Base-by-base conservation (phyloP, 2,113 vertebrate species). In the Aphyosemion australe region DNA sequence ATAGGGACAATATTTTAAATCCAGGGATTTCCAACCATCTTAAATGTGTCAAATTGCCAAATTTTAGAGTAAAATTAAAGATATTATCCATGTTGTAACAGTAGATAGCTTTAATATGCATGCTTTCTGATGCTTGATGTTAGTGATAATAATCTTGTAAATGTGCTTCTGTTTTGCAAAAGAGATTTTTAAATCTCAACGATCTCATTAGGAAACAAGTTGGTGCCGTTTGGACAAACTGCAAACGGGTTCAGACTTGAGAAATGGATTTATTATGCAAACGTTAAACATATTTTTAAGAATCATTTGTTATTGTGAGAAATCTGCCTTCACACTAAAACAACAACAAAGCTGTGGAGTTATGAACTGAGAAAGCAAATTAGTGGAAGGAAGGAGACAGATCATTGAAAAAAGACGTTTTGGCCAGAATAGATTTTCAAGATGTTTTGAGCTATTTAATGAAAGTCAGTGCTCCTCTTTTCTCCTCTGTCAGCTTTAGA, bases 311-410 rank as follows among this genome's bases (percentile, higher is more conserved):
- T 42, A 42, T 12, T 42, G 41, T 42, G 41, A 42, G 41, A 13
- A 42, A 42, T 42, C 11, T 42, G 12, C 41, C 1, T 42, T 13
- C 41, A 8, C 37, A 13, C 41, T 42, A 10, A 12, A 42, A 46
- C 45, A 63, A 48, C 51, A 41, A 58, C 19, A 47, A 78, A 66
- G 34, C 18, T 18, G 43, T 21, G 19, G 18, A 9, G 45, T 12
- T 34, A 61, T 64, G 45, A 70, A 66, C 15, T 54, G 45, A 52
- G 21, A 70, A 52, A 49, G 46, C 5, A 78, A 71, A 61, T 42
- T 69, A 71, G 68, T 55, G 50, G 41, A 12, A 32, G 20, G 67
- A 50, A 65, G 31, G 26, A 32, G 60, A 19, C 4, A 18, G 19
- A 48, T 45, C 21, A 4, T 18, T 8, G 45, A 34, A 20, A 31